A percentile compares a stretch with the other conserved stretches of the same genome.
Evolutionary conservation across 23 tunicate genomes (phyloP).

Genomic region (Trididemnum miniatum): DNA sequence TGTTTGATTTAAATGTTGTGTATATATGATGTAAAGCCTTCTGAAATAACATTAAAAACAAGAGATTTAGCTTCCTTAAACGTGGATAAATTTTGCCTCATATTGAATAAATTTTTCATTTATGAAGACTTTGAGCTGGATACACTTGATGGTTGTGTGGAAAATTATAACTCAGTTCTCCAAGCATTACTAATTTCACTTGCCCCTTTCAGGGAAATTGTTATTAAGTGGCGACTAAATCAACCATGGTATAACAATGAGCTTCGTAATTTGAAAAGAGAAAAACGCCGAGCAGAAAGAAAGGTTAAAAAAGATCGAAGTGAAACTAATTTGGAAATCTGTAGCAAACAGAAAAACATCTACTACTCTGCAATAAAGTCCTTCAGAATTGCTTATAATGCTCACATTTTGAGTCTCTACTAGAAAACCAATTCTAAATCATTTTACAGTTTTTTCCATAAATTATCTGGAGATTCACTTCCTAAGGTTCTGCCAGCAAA

Average conservation of each 20-base stretch:
- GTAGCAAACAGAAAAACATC: neutral
- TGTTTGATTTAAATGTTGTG: neutral
- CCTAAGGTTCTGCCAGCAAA: neutral
- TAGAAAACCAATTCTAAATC: neutral
- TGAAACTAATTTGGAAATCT: no score
- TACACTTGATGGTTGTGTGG: neutral
- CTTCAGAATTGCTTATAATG: neutral
- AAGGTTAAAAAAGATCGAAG: neutral
- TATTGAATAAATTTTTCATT: no score
- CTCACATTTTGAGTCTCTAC: neutral
- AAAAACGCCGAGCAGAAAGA: neutral
- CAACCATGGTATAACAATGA: neutral
- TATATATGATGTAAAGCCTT: neutral
- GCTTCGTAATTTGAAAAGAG: neutral
- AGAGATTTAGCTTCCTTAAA: neutral
- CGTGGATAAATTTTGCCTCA: neutral
- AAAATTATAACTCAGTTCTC: neutral
- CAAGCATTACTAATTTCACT: neutral
- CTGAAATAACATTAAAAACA: neutral
- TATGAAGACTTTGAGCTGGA: neutral
- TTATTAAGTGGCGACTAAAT: neutral
- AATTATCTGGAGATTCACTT: neutral
- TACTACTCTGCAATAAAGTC: neutral
- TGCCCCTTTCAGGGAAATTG: neutral
- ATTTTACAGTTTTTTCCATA: no score